Evolutionary conservation across 2,113 vertebrate genomes (phyloP), one percentile per base, ranked within the genome.

Genomic region (Mustelus asterias): DNA sequence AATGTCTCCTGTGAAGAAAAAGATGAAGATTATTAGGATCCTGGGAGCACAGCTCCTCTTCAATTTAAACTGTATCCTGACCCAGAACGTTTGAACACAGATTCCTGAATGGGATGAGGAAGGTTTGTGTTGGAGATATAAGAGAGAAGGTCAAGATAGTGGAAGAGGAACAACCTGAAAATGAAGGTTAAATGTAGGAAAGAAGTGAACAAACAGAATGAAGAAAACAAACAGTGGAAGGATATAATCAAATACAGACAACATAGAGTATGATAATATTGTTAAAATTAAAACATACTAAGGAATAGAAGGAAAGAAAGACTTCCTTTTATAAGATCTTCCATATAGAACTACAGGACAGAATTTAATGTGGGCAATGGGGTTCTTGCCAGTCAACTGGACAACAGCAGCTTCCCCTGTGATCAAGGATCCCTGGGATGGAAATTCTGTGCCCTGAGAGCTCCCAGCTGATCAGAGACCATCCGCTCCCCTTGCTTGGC

Each of bases 1-100:
- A 98, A 98, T 99, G 98, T 98, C 98, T 98, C 98, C 98, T 99
- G 96, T 94, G 96, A 26, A 97, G 54, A 96, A 96, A 96, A 95
- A 96, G 60, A 90, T n/a, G 33, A 92, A 37, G 58, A 92, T 60
- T 33, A 63, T 92, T 92, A 65, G 89, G 54, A 60, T 33, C 22
- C 48, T 33, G 29, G 54, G 58, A 37, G 16, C 33, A 20, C 20
- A 37, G 58, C 33, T 37, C 18, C 5, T 65, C 29, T 14, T 65
- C 4, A 33, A 63, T 16, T 92, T n/a, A 37, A 92, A 92, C 29
- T 65, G 33, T 58, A 92, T 65, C 29, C n/a, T 8, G 9, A 0
- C 16, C 5, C 20, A 44, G 83, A 83, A 37, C 37, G 41, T 88
- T 88, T 48, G n/a, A 83, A 5, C 78, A 37, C n/a, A 83, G 11